These are phyloP conservation scores for Fopius arisanus DNA, from an alignment of 1,140 invertebrate species.

Conservation along the genomic window DNA sequence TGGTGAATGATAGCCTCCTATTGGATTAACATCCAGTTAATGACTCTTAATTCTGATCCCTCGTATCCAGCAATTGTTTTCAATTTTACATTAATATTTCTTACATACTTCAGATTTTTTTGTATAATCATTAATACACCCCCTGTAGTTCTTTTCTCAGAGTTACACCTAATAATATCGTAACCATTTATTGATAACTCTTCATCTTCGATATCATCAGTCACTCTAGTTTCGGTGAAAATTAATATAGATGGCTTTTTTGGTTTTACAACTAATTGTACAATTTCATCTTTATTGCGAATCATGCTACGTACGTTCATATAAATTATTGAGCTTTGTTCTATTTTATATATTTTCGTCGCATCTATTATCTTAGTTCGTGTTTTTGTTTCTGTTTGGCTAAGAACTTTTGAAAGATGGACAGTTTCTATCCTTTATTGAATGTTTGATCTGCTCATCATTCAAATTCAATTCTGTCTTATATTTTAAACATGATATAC, in stretches of 20 bases:
- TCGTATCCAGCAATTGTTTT: too few relatives aligned
- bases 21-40: too few relatives aligned
- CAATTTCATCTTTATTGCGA: neutral
- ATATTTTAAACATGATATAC: neutral
- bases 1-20: too few relatives aligned
- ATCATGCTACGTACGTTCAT: neutral
- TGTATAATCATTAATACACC: neutral
- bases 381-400: neutral
- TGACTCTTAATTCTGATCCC: too few relatives aligned
- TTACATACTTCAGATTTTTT: neutral
- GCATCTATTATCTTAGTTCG: neutral
- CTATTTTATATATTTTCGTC: neutral
- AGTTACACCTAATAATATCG: neutral
- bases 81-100: too few relatives aligned
- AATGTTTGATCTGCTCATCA: neutral
- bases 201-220: constrained; percentile 16
- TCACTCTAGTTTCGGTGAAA: neutral
- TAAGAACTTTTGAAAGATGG: neutral
- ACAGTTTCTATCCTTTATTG: neutral
- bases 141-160: neutral
- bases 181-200: constrained; percentile 4
- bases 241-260: neutral
- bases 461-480: neutral
- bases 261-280: neutral
- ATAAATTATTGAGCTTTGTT: neutral